Base-by-base conservation (phyloP, 2,113 vertebrate genomes). In the Meles meles region DNA sequence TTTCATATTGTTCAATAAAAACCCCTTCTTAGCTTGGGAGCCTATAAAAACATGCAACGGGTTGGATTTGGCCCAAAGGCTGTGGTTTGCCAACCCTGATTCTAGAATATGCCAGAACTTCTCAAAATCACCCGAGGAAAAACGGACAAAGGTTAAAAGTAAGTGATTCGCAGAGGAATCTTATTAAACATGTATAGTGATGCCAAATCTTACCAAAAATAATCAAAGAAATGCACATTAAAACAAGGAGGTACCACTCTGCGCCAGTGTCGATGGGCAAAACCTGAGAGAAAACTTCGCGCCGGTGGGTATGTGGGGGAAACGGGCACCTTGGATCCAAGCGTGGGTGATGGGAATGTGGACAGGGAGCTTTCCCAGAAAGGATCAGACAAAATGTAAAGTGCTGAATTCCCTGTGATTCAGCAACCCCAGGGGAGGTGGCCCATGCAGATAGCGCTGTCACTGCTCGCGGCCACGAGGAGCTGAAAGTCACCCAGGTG, bases 51-150 rank as follows among this genome's bases (percentile, higher is more conserved):
- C 4, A 80, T 77, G 63, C 49, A 61, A 17, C 0, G 18, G 71
- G 49, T 37, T 72, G 37, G 31, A 81, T 65, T 21, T 57, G 81
- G 86, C 71, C 59, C 42, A 31, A 1, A 27, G 57, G n/a, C 42
- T 31, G 8, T 3, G 61, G 13, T 59, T 25, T 9, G 20, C 15
- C 52, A 79, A 57, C 65, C 47, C 29, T 29, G 42, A 5, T 34
- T 82, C 67, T 95, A 81, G 52, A 76, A 79, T n/a, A 76, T 61
- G 55, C 87, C 72, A 65, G 89, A 17, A 88, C 91, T 74, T 93
- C 72, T 59, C 42, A 63, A 92, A 94, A 77, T 21, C n/a, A 7
- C 27, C 89, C 61, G 3, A n/a, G 47, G 83, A 55, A 81, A 81
- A 74, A 80, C 9, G 39, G 55, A 72, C 27, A 55, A 63, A 79